These are phyloP conservation scores for Ivindomyrus marchei DNA, from an alignment of 2,113 vertebrate genomes.

Conservation along the genomic window DNA sequence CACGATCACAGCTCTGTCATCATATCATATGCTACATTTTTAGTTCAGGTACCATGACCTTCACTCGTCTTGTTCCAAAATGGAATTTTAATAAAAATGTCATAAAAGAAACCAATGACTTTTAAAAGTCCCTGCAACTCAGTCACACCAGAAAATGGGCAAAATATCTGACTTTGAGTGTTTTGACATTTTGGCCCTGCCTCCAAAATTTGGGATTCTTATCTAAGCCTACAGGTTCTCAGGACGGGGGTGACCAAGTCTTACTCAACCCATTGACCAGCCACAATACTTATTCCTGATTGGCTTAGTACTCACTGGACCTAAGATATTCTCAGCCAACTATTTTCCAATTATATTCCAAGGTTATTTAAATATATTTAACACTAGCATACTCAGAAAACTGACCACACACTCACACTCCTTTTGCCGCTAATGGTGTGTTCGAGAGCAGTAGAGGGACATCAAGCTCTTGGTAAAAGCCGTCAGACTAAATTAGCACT, in stretches of 20 bases:
- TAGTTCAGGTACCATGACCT: neutral
- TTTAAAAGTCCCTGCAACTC: neutral
- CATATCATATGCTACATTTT: conserved; percentile 9
- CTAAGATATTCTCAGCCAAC: neutral
- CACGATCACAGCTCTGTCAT: conserved; percentile 2
- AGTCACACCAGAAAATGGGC: neutral
- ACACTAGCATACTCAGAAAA: neutral
- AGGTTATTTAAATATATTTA: neutral
- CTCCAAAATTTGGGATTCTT: neutral
- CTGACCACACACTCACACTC: neutral
- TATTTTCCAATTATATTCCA: neutral
- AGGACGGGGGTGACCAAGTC: neutral
- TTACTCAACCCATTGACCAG: neutral
- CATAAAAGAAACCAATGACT: neutral
- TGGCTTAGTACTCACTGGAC: neutral
- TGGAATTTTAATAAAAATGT: conserved; percentile 11
- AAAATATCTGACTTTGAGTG: neutral
- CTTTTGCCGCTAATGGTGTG: neutral
- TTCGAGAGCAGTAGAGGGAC: neutral
- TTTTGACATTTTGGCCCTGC: neutral
- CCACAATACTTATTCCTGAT: neutral
- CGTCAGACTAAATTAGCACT: conserved; percentile 33
- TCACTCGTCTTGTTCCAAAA: neutral
- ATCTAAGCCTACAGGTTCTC: neutral
- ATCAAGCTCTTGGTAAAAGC: neutral